These are phyloP conservation scores for Crotalus helleri DNA, from an alignment of 2,113 vertebrate species.

Conservation along the genomic window DNA sequence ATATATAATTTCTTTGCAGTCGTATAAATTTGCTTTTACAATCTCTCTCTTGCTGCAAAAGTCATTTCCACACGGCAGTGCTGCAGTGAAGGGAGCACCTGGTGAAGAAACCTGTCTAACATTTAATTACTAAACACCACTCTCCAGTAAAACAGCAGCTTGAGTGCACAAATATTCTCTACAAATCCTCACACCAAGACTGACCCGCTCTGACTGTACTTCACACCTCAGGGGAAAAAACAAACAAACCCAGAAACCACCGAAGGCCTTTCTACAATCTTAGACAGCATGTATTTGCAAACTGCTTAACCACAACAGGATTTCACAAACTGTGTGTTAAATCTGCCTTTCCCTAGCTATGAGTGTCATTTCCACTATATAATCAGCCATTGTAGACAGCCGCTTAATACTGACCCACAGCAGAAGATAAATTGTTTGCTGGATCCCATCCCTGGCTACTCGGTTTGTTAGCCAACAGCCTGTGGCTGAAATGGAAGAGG, in stretches of 20 bases:
- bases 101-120: background rate
- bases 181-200: background rate
- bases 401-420: background rate
- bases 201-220: background rate
- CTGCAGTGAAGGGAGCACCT: background rate
- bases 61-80: background rate
- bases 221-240: background rate
- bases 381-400: background rate
- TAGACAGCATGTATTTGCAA: background rate
- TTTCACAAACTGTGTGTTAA: background rate
- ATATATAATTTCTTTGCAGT: background rate
- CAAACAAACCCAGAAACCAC: background rate
- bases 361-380: background rate
- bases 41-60: background rate
- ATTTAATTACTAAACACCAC: background rate
- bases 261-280: background rate
- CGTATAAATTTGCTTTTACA: background rate
- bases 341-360: background rate
- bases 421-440: background rate
- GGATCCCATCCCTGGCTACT: background rate
- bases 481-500: background rate
- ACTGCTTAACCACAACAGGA: background rate
- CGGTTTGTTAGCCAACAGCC: background rate
- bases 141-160: background rate
- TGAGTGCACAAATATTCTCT: background rate